Evolutionary conservation across 37 sponge, comb jelly and placozoan genomes (phyloP).

Genomic region (Amphimedon queenslandica): DNA sequence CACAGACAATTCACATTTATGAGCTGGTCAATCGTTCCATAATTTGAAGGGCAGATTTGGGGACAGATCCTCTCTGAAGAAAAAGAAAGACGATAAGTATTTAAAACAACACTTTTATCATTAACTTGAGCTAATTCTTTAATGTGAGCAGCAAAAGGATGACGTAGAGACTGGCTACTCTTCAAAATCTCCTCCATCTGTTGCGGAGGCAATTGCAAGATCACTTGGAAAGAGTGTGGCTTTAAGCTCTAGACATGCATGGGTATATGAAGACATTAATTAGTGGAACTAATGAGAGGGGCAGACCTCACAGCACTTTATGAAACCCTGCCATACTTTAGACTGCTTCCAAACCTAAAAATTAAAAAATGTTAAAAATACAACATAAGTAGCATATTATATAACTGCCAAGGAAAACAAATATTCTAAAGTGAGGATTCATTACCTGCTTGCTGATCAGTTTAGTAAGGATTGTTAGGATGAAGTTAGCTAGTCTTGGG

Average conservation of each 20-base stretch:
- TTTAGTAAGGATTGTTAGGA: slow-evolving; percentile 79
- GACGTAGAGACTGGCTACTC: too few species aligned
- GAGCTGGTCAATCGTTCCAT: too few species aligned
- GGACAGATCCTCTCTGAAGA: too few species aligned
- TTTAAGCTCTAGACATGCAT: slow-evolving; percentile 62
- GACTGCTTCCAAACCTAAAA: slow-evolving; percentile 89
- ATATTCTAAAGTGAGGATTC: too few species aligned
- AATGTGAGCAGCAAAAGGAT: too few species aligned
- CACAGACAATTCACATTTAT: too few species aligned
- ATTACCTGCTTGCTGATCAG: slow-evolving; percentile 86
- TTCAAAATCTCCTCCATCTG: slow-evolving; percentile 59
- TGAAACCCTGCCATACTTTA: slow-evolving; percentile 97
- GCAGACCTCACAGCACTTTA: slow-evolving; percentile 92
- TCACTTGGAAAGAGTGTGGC: slow-evolving; percentile 82
- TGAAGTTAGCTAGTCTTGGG: slow-evolving; percentile 79
- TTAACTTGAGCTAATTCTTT: too few species aligned
- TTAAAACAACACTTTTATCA: too few species aligned
- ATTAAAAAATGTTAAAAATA: neutral
- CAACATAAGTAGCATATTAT: neutral
- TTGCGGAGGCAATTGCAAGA: slow-evolving; percentile 75
- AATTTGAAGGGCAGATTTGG: too few species aligned
- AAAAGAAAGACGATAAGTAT: too few species aligned
- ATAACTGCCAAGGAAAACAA: neutral
- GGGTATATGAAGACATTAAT: neutral
- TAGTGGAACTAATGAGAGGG: neutral